Evolutionary conservation across 2,113 vertebrate species (phyloP), one percentile per base, ranked within the genome.

Genomic region (Mionectes macconnelli): DNA sequence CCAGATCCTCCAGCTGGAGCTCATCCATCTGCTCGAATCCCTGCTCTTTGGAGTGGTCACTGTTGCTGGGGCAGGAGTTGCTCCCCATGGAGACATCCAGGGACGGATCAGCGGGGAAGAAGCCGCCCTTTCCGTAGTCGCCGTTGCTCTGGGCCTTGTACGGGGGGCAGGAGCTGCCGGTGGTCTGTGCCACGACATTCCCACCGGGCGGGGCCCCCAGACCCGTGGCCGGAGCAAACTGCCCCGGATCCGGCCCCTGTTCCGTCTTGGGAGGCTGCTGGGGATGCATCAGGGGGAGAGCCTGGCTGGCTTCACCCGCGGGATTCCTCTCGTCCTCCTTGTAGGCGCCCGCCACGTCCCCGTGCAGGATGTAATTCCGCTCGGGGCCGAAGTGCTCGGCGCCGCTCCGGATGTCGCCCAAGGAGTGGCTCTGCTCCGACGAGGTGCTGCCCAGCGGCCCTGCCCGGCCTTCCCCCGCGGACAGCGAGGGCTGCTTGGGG

Each of bases 111-210:
- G 98, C 19, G 1, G 93, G 19, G 12, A 99, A 99, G 94, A 98
- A 97, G 75, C 97, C 66, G 3, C 92, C 96, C 90, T 98, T 98
- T 92, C 92, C 21, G 4, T 97, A 98, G 89, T 98, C 98, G 0
- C 98, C 98, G 0, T 98, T 98, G 96, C 97, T 98, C 89, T 98
- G 98, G 77, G 97, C 85, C 84, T 98, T 98, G 72, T 96, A 98
- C 20, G 97, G 93, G 72, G 97, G 98, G 92, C 98, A 98, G 82
- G 98, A 97, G 89, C 95, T 94, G 0, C 93, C 12, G 0, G 94
- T 69, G 49, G 73, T 97, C 49, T 97, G 98, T 19, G 96, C 85
- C 3, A 81, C 55, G 0, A 93, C 56, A 14, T 92, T 97, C 63
- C 96, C 77, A 0, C 75, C 66, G n/a, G 97, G 97, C 97, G 64